Percentiles rank a stretch among this genome's conserved stretches.
Evolutionary conservation across 2,888 invertebrate species (phyloP).

Genomic region (Dicranocentrus wangi): DNA sequence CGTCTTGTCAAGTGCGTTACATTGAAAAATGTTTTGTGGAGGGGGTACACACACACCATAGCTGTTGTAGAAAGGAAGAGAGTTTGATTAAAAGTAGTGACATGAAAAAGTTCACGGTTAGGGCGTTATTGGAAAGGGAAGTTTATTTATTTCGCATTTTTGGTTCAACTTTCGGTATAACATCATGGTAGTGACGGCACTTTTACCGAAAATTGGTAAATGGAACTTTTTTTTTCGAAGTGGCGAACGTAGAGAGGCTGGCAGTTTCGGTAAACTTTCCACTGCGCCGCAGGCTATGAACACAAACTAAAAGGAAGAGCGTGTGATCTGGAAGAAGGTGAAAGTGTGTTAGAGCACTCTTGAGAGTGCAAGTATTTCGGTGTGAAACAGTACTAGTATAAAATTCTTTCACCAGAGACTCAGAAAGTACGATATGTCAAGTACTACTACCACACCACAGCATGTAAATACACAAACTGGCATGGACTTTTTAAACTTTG

Average conservation of each 20-base stretch:
- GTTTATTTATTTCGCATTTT: slow-evolving; percentile 63
- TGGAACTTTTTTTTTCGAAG: slow-evolving; percentile 34
- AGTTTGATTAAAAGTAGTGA: slow-evolving; percentile 57
- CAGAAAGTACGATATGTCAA: not conserved
- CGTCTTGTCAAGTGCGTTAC: slow-evolving; percentile 18
- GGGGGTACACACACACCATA: slow-evolving; percentile 5
- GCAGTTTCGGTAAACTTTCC: slow-evolving; percentile 42
- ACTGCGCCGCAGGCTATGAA: slow-evolving; percentile 20
- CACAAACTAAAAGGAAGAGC: slow-evolving; percentile 1
- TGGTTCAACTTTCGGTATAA: slow-evolving; percentile 33
- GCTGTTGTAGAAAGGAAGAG: slow-evolving; percentile 19
- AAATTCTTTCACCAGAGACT: not conserved
- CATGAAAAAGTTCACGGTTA: slow-evolving; percentile 50
- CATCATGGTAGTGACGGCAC: not conserved
- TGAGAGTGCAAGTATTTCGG: slow-evolving; percentile 6
- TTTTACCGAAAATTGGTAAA: slow-evolving; percentile 41
- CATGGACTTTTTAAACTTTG: no score
- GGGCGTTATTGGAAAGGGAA: slow-evolving; percentile 58
- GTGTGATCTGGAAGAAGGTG: slow-evolving; percentile 11
- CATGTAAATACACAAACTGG: no score
- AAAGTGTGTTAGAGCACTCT: not conserved
- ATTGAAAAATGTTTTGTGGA: slow-evolving; percentile 46
- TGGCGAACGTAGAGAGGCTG: slow-evolving; percentile 34
- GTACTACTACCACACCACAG: no score
- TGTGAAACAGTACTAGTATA: slow-evolving; percentile 7